These are phyloP conservation scores for Chironomus tentans DNA, from an alignment of 2,888 invertebrate genomes.

Conservation along the genomic window DNA sequence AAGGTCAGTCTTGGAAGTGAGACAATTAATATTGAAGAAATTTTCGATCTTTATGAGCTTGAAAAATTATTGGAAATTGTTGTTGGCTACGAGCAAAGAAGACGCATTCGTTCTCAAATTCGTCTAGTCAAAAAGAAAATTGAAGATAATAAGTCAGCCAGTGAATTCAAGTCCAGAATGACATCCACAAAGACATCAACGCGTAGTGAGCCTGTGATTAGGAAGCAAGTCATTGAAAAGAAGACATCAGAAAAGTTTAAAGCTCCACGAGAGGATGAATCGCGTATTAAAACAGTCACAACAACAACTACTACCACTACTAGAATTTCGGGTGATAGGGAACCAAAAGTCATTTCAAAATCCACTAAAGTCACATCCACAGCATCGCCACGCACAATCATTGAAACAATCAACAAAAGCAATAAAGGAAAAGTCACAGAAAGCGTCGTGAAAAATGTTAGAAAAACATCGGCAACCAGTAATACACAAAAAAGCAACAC, in stretches of 20 bases:
- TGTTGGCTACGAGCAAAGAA: slow-evolving; percentile 65
- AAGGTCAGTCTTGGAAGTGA: slow-evolving; percentile 44
- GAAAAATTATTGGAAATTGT: slow-evolving; percentile 68
- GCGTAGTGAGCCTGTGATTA: slow-evolving; percentile 29
- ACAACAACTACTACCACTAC: slow-evolving; percentile 32
- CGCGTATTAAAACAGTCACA: slow-evolving; percentile 34
- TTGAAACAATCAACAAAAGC: slow-evolving; percentile 28
- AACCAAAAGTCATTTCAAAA: slow-evolving; percentile 33
- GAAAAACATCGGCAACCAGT: slow-evolving; percentile 18
- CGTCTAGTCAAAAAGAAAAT: slow-evolving; percentile 58
- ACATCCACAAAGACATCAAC: slow-evolving; percentile 36
- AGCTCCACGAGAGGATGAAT: slow-evolving; percentile 25
- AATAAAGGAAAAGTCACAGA: slow-evolving; percentile 39
- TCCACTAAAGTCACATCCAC: slow-evolving; percentile 30
- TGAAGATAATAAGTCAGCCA: slow-evolving; percentile 30
- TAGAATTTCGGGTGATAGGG: slow-evolving; percentile 8
- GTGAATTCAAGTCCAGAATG: slow-evolving; percentile 35
- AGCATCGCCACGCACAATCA: slow-evolving; percentile 31
- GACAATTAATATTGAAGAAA: slow-evolving; percentile 56
- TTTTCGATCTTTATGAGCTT: slow-evolving; percentile 59
- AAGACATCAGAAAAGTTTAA: slow-evolving; percentile 26
- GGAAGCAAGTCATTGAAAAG: slow-evolving; percentile 13
- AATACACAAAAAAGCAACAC: neutral
- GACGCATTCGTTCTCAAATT: slow-evolving; percentile 68
- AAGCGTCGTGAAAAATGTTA: slow-evolving; percentile 39